phyloP scores from a whole-genome alignment of 30 jellyfish, hydroid and myxozoan species.

The Pelagia noctiluca region DNA sequence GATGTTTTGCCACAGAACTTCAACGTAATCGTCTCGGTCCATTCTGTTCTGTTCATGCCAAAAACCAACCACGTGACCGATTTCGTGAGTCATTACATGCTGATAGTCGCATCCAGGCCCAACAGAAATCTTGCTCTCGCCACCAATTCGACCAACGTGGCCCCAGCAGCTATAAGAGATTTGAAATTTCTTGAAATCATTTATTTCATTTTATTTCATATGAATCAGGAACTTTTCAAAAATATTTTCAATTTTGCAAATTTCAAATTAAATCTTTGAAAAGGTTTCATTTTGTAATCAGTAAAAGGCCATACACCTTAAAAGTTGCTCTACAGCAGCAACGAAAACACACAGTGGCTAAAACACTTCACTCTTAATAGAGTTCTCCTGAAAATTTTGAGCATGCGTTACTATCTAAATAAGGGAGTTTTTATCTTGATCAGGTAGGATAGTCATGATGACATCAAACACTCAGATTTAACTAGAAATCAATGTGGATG shows the following conservation, averaged over 20 bases:
- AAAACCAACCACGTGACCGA: constrained; percentile 94
- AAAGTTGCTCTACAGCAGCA: neutral
- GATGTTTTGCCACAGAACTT: constrained; percentile 78
- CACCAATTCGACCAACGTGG: constrained; percentile 89
- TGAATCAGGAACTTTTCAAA: neutral
- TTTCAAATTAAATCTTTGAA: too few relatives aligned
- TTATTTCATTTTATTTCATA: neutral
- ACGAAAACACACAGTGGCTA: neutral
- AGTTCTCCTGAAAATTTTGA: too few relatives aligned
- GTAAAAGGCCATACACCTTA: neutral
- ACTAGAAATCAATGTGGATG: neutral
- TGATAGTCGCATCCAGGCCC: constrained; percentile 95
- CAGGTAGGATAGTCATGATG: too few relatives aligned
- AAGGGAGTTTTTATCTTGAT: too few relatives aligned
- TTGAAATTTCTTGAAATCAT: neutral
- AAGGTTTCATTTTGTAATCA: neutral
- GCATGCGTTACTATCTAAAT: too few relatives aligned
- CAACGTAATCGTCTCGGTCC: constrained; percentile 77
- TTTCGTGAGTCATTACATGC: constrained; percentile 96
- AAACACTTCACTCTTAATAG: too few relatives aligned
- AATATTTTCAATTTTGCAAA: too few relatives aligned
- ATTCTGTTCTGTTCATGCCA: constrained; percentile 84
- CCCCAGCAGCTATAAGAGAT: constrained; percentile 93
- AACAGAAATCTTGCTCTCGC: constrained; percentile 85
- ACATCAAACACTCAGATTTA: neutral